A percentile compares a stretch with the other conserved stretches of the same genome.
These are phyloP conservation scores for Palythoa heliodiscus DNA, from an alignment of 92 coral and sea anemone species.

Conservation along the genomic window DNA sequence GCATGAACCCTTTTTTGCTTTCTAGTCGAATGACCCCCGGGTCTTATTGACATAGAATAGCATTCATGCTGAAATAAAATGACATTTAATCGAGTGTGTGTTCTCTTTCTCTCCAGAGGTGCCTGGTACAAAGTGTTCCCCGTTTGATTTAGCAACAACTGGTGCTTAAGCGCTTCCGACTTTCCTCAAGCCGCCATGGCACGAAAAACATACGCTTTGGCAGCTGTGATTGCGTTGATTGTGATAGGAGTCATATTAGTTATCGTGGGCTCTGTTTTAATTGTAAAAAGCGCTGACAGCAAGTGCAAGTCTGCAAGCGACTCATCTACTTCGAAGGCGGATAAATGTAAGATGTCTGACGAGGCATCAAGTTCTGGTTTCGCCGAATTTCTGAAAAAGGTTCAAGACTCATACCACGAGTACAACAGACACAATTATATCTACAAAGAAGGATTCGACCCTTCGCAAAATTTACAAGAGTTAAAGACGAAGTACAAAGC, in stretches of 20 bases:
- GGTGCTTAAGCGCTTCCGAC: not conserved
- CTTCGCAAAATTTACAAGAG: constrained; percentile 26
- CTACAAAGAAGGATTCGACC: constrained; percentile 42
- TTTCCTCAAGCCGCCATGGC: not conserved
- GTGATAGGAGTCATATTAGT: constrained; percentile 33
- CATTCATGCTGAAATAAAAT: not conserved
- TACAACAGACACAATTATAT: constrained; percentile 51
- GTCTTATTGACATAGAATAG: no score
- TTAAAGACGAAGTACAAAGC: constrained; percentile 51
- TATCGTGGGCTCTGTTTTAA: constrained; percentile 36
- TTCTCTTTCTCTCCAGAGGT: not conserved
- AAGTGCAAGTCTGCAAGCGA: not conserved
- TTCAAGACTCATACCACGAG: constrained; percentile 51
- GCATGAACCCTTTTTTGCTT: no score
- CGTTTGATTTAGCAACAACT: not conserved
- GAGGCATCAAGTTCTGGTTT: constrained; percentile 81
- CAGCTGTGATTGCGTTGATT: constrained; percentile 17
- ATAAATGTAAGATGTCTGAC: constrained; percentile 44
- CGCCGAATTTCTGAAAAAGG: constrained; percentile 61
- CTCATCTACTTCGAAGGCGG: not conserved
- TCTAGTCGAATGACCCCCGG: no score
- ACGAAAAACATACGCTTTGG: constrained; percentile 1
- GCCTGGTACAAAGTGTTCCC: not conserved
- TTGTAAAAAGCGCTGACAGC: not conserved
- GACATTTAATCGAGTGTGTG: not conserved